These are phyloP conservation scores for Lomographa bimaculata DNA, from an alignment of 2,888 invertebrate genomes.

Conservation along the genomic window DNA sequence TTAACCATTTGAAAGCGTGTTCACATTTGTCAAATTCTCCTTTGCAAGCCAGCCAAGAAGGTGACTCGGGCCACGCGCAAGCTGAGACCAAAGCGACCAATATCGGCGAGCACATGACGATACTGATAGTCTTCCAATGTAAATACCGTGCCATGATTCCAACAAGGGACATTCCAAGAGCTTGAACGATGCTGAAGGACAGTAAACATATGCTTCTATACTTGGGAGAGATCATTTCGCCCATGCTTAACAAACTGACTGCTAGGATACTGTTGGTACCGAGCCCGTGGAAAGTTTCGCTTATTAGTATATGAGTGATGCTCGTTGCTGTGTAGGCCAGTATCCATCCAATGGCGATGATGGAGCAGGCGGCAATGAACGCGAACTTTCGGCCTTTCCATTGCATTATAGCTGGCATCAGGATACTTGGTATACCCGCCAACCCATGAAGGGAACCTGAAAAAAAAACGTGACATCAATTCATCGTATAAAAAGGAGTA, in stretches of 20 bases:
- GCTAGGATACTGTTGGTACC: constrained; percentile 30
- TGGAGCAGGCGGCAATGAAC: constrained; percentile 30
- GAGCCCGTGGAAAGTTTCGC: constrained; percentile 34
- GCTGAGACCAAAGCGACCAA: constrained; percentile 17
- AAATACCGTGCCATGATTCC: constrained; percentile 26
- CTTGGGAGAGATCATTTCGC: constrained; percentile 36
- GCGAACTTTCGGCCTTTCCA: constrained; percentile 32
- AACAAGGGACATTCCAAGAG: constrained; percentile 23
- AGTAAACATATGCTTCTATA: constrained; percentile 28
- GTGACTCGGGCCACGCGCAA: constrained; percentile 33
- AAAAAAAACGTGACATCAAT: no score
- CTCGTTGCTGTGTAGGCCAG: constrained; percentile 20
- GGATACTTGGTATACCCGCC: constrained; percentile 35
- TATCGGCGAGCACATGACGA: constrained; percentile 21
- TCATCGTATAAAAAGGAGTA: no score
- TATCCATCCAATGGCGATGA: constrained; percentile 32
- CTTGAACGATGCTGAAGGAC: constrained; percentile 23
- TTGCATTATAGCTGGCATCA: constrained; percentile 35
- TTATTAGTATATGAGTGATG: constrained; percentile 21
- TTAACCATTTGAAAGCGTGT: no score
- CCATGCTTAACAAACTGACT: constrained; percentile 25
- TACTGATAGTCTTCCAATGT: constrained; percentile 30
- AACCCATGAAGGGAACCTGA: constrained; percentile 36
- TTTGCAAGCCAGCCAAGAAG: constrained; percentile 34
- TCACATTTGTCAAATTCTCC: constrained; percentile 1